Conservation (phyloP, 1,140 invertebrate species). For the Sitobion miscanthi region DNA sequence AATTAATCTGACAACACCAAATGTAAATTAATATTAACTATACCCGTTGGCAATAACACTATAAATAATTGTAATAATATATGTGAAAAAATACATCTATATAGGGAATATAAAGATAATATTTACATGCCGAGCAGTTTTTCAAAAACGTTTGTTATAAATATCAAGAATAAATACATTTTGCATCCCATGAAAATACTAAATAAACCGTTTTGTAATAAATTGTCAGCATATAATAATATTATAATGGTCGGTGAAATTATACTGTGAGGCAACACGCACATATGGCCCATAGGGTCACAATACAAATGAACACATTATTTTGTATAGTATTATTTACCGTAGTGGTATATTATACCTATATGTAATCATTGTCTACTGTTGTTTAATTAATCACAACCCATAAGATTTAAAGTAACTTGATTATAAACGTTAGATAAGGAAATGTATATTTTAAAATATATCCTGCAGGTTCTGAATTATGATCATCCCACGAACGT, state of each 20-base stretch:
- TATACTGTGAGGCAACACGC: not conserved
- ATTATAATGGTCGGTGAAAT: not conserved
- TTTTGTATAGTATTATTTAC: not conserved
- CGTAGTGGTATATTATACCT: not conserved
- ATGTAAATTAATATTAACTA: not conserved
- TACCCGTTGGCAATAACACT: not conserved
- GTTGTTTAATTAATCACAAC: constrained; percentile 32
- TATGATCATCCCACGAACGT: constrained; percentile 15
- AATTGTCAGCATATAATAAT: not conserved
- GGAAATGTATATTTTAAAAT: not conserved
- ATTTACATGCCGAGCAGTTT: not conserved
- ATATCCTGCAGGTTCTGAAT: not conserved
- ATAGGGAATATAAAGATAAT: not conserved
- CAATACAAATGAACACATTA: constrained; percentile 21
- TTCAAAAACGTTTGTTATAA: not conserved
- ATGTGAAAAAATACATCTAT: not conserved
- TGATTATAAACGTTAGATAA: constrained; percentile 41
- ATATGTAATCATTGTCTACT: constrained; percentile 5
- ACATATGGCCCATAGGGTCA: not conserved
- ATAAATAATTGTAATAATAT: not conserved
- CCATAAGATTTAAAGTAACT: not conserved
- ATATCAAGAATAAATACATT: not conserved
- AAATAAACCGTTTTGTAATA: not conserved
- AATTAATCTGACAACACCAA: not conserved
- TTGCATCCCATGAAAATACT: not conserved